A percentile compares a stretch with the other conserved stretches of the same genome.
Conservation (phyloP, 2,113 vertebrate genomes). For the Vulpes ferrilata region DNA sequence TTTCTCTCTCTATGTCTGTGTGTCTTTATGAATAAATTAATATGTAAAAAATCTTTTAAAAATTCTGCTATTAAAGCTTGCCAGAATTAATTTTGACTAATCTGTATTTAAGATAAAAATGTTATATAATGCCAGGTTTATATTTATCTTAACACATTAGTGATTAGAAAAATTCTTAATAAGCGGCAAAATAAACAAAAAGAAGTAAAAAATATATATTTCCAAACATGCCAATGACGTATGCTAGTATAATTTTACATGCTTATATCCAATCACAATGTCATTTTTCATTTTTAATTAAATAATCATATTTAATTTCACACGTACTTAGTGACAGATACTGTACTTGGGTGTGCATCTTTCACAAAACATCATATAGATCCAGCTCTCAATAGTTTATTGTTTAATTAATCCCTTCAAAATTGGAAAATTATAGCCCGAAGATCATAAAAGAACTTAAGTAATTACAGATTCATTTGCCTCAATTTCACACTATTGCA, state of each 20-base stretch:
- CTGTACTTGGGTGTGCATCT: not conserved
- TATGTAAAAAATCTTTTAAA: no score
- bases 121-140: not conserved
- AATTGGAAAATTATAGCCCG: not conserved
- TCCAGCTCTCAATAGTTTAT: not conserved
- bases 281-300: not conserved
- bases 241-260: not conserved
- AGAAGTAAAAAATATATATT: not conserved
- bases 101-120: slow-evolving; percentile 3
- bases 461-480: not conserved
- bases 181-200: not conserved
- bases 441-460: not conserved
- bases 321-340: not conserved
- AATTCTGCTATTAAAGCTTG: not conserved
- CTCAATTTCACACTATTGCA: not conserved
- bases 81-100: not conserved
- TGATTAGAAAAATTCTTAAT: not conserved
- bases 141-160: not conserved
- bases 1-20: no score
- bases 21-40: no score
- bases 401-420: not conserved
- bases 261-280: not conserved
- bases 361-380: not conserved
- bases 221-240: not conserved
- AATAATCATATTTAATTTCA: not conserved